Evolutionary conservation across 2,888 invertebrate species (phyloP), one percentile per base, ranked within the genome.

Genomic region (Polyploca ridens): DNA sequence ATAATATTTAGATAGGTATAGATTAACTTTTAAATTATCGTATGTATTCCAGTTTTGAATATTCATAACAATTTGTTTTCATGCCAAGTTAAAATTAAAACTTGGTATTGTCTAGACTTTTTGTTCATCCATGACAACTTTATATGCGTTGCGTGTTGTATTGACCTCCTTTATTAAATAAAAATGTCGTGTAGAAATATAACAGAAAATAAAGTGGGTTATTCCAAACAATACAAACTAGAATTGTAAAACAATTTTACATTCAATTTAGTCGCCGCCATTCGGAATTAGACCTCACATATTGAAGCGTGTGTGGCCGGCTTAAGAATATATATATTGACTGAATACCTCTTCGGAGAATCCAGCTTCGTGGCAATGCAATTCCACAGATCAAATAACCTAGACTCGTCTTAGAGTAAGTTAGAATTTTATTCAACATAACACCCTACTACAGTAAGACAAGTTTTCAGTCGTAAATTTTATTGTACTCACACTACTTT

Each of bases 391-490:
- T 6, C 7, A 7, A 54, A 54, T 49, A 49, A 49, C 46, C 46
- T n/a, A 46, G 1, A 35, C 35, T 35, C 35, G 6, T 10, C 0
- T 10, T 5, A 4, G 54, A 54, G 54, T 10, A 19, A 54, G 10
- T 54, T 54, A 54, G 16, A 54, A 54, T 10, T 54, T 54, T 19
- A 54, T 19, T 54, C 54, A 54, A 54, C 54, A 19, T 54, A 19
- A 54, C 19, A 19, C 19, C 19, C 8, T 19, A n/a, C 54, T 19
- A 3, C 54, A 19, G 54, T 54, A 54, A 19, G 16, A 49, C n/a
- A 16, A 49, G 16, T 16, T 19, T 10, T 54, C 10, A 19, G 19
- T 54, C 54, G 54, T 54, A 54, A 54, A 54, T 54, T 19, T 19
- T 19, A 10, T 19, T 19, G 19, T 10, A 10, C 8, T 1, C 0